Base-by-base conservation (phyloP, 2,113 vertebrate genomes). In the Perca fluviatilis region DNA sequence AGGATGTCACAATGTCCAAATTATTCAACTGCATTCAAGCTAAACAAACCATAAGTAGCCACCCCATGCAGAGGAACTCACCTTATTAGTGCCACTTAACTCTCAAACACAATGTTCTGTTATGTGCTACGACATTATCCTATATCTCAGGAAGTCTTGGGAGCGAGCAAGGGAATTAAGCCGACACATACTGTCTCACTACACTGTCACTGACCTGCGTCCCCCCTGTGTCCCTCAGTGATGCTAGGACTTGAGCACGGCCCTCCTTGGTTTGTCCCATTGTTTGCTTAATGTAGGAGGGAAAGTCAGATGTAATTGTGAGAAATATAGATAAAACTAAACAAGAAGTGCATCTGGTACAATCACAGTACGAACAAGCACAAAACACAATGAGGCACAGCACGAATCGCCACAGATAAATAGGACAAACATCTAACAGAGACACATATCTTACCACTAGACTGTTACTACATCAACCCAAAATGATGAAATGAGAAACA, bases 141-240 rank as follows among this genome's bases (percentile, higher is more conserved):
- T 50, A 57, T 36, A 80, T 57, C 69, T 84, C 23, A 68, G 82
- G 56, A 23, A 54, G 62, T 60, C 13, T 84, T 40, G 50, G 68
- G 70, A 51, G 74, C 43, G 40, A 69, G 66, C 61, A 43, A 13
- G 50, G 75, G 79, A 64, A 65, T 75, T 51, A 66, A 14, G 49
- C 69, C 88, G 57, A 89, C 85, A 88, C 80, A 88, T 88, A 83
- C 60, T 6, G 51, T 71, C 85, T 86, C 71, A 77, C 92, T 90
- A 79, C 77, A 50, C 90, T 81, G 67, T 78, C 85, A 92, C 93
- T 91, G 64, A 95, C 92, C 93, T 93, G 89, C 77, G 2, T 84
- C 84, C 82, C 79, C 85, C 91, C 75, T 63, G 78, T 83, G 83
- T 54, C 69, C 77, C 88, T 86, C 88, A 79, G 90, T 62, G 74